Evolutionary conservation across 2,113 vertebrate genomes (phyloP), one percentile per base, ranked within the genome.

Genomic region (Pao palembangensis): DNA sequence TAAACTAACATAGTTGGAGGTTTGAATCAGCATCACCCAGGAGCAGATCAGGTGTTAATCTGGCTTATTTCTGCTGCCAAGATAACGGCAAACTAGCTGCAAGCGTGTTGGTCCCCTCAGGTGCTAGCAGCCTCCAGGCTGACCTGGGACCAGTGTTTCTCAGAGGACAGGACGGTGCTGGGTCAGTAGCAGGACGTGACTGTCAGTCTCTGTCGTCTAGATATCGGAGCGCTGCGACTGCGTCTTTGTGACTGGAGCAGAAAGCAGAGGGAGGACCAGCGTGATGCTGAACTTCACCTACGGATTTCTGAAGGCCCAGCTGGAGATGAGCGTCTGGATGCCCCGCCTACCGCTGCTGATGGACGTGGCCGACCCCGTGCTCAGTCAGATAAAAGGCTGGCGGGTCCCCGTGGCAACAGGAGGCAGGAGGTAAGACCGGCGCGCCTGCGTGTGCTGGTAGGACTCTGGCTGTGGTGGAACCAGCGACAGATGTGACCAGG

Each of bases 301-400:
- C 80, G 93, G 93, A 77, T 94, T 94, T 83, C 85, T 98, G 86
- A 94, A 79, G 25, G 85, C 91, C 11, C 88, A 93, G 55, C 86
- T 98, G 71, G 92, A 95, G 84, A 87, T 98, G 88, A 94, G 88
- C 0, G 95, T 98, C 1, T 98, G 96, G 96, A 90, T 90, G 60
- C 96, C 96, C 51, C 92, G 91, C 28, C 88, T 98, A 19, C 96
- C 95, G 0, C 88, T 98, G 80, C 88, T 91, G 61, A 94, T 98
- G 3, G 91, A 98, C 64, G 87, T 98, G 51, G 91, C 93, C 0
- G 95, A 98, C 88, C 86, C 93, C 0, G 94, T 98, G 76, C 92
- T 98, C 55, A 96, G 92, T 82, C 96, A 96, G 84, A 94, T 98
- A 86, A 98, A 95, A 85, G 96, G 94, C 16, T 98, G 96, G 96